These are phyloP conservation scores for Pampusana beccarii DNA, from an alignment of 2,113 vertebrate genomes.

Conservation along the genomic window DNA sequence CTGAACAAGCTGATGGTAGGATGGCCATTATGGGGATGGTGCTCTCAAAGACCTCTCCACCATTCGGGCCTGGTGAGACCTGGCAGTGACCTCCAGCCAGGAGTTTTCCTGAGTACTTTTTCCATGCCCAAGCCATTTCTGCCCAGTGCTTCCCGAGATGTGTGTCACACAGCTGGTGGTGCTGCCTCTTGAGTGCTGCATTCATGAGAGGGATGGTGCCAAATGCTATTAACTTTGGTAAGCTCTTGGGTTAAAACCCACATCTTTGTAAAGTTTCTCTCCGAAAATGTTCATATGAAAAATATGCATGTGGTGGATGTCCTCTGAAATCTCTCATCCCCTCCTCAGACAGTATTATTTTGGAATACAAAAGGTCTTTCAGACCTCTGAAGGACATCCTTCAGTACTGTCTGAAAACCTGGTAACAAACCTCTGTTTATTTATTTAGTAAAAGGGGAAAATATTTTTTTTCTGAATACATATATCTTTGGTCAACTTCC, in stretches of 20 bases:
- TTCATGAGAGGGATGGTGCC: background rate
- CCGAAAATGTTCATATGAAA: background rate
- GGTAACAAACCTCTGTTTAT: background rate
- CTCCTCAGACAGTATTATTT: background rate
- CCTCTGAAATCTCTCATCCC: background rate
- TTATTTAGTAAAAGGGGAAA: background rate
- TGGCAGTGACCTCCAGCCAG: background rate
- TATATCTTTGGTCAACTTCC: background rate
- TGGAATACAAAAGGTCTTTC: background rate
- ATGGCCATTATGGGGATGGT: rapidly evolving
- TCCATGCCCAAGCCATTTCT: background rate
- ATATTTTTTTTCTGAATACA: background rate
- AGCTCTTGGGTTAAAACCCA: background rate
- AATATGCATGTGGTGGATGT: background rate
- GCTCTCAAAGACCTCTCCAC: background rate
- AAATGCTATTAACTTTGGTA: background rate
- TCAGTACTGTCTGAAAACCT: background rate
- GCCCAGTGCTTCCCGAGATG: background rate
- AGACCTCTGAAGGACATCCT: background rate
- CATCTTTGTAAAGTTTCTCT: background rate
- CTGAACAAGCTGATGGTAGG: background rate
- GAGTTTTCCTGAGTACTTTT: background rate
- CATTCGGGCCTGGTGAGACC: background rate
- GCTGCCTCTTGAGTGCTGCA: background rate
- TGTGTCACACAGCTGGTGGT: background rate